Base-by-base conservation (phyloP, 1,140 invertebrate genomes). In the Trachymyrmex septentrionalis region DNA sequence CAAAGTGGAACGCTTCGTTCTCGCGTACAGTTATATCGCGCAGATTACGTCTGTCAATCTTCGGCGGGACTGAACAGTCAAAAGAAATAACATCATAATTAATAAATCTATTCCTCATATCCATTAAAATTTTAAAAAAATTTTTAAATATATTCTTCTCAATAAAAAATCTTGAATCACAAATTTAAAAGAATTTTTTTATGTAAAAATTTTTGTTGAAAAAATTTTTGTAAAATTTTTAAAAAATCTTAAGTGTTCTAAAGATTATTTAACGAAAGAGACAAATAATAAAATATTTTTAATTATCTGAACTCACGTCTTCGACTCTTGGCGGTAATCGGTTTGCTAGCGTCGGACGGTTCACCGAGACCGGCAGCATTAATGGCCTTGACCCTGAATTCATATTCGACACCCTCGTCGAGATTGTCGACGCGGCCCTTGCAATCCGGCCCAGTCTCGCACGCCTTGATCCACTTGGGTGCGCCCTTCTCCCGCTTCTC, bases 401-500 rank as follows among this genome's bases (percentile, higher is more conserved):
- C 97, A 92, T 99, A 99, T 91, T 98, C 97, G 30, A 97, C 96
- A 50, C 98, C 98, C 95, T 98, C 98, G 92, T 98, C 98, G 61
- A 98, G 94, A 95, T 98, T 96, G 91, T 97, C 97, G 38, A 97
- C 97, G 55, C 97, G 97, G 16, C 97, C 97, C 92, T 98, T 98
- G 75, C 97, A 97, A 67, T 98, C 98, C 4, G 97, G 97, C 16
- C 97, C 97, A 30, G 97, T 96, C 95, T 99, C 98, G 61, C 96
- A 96, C 80, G 98, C 98, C 92, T 99, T 98, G 64, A 97, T 96
- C 98, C 99, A 98, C 93, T 97, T 97, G 78, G 97, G 96, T 81
- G 89, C 92, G 92, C 98, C 98, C 92, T 99, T 98, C 93, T 99
- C 98, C 61, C 97, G 97, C 96, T 99, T 99, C 95, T 99, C 99